Evolutionary conservation across 2,888 invertebrate genomes (phyloP), one percentile per base, ranked within the genome.

Genomic region (Argynnis bischoffii): DNA sequence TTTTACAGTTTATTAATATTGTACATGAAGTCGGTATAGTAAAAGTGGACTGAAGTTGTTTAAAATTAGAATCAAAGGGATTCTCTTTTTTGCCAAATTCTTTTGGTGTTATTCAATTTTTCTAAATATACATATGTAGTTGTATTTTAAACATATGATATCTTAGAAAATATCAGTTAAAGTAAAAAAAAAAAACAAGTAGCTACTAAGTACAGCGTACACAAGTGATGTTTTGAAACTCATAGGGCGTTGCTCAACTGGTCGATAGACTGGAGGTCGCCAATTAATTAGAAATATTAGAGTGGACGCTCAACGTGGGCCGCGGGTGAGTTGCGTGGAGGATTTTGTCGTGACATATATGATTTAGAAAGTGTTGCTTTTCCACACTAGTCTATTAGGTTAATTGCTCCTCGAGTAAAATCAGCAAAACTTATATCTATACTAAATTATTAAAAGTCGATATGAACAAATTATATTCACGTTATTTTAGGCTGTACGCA

Each of bases 211-310:
- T 21, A 54, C 54, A 4, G 16, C 15, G 21, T 13, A 46, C 26
- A n/a, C 46, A 47, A 54, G 59, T 60, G 21, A 21, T 21, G 50
- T 66, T 69, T 64, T 67, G 67, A 63, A 71, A 67, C 59, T 56
- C 70, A 35, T 57, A 59, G 54, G 31, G 51, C 56, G 72, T 70
- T 66, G 63, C 63, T 67, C 66, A 72, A 64, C 65, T 70, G 63
- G 53, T 70, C 54, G 54, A 56, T 65, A n/a, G 64, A 59, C 59
- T 66, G 56, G 70, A 67, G 70, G 70, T 55, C 67, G 63, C 59
- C 64, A 63, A 65, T 70, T 70, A 69, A 71, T 71, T 69, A 69
- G 61, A 69, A 70, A 72, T 65, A 72, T 70, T 70, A 63, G 47
- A 63, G 64, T 63, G 63, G 69, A 71, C 69, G 55, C 47, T 61